Percentiles rank a stretch among this genome's conserved stretches.
Evolutionary conservation across 2,113 vertebrate species (phyloP).

Genomic region (human): GRCh38 chr11:9207501-9208000

Average conservation of each 20-base stretch:
- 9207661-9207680: conserved; percentile 83
- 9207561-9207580: conserved; percentile 93
- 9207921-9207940: conserved; percentile 17
- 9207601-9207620: conserved; percentile 99
- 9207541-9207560: conserved; percentile 89
- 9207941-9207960: conserved; percentile 18
- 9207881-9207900: not conserved
- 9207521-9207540: conserved; percentile 62
- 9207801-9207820: conserved; percentile 15
- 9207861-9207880: not conserved
- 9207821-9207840: conserved; percentile 6
- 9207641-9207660: conserved; percentile 95
- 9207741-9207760: not conserved
- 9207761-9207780: conserved; percentile 52
- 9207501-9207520: conserved; percentile 76
- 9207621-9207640: conserved; percentile 99
- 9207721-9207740: conserved; percentile 47
- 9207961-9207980: not conserved
- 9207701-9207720: conserved; percentile 61
- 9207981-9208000: conserved; percentile 4
- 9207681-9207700: conserved; percentile 67
- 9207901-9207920: conserved; percentile 50
- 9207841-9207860: conserved; percentile 42
- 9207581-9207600: conserved; percentile 96
- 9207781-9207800: conserved; percentile 66